Evolutionary conservation across 2,113 vertebrate species (phyloP).

Genomic region (Oncorhynchus gorbuscha): DNA sequence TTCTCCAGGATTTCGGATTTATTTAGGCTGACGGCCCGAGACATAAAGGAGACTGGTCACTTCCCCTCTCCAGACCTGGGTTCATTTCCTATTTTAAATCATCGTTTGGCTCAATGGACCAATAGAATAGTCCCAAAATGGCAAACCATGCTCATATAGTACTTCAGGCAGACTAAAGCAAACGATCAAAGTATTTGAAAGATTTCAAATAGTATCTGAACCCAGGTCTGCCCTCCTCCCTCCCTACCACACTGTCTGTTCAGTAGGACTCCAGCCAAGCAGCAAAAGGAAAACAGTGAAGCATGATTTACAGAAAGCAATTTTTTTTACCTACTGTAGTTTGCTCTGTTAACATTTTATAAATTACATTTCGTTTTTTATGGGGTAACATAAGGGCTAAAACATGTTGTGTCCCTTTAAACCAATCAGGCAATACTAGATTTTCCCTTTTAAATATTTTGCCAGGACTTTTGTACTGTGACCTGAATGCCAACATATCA

Average conservation of each 20-base stretch:
- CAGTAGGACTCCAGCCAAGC: not conserved
- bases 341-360: conserved; percentile 19
- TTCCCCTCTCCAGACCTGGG: conserved; percentile 18
- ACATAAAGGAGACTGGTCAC: conserved; percentile 15
- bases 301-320: not conserved
- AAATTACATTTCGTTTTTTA: conserved; percentile 14
- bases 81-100: no score
- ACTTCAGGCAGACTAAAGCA: no score
- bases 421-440: conserved; percentile 37
- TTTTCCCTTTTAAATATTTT: not conserved
- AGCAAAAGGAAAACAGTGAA: not conserved
- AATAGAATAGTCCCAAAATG: no score
- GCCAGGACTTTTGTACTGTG: not conserved
- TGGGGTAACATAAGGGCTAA: conserved; percentile 40
- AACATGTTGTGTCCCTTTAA: conserved; percentile 4
- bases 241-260: not conserved
- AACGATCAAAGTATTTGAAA: no score
- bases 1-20: conserved; percentile 34
- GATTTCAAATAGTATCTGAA: not conserved
- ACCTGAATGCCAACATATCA: not conserved
- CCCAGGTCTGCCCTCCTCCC: not conserved
- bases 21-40: conserved; percentile 36
- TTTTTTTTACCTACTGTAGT: conserved; percentile 3
- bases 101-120: no score
- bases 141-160: no score